Evolutionary conservation across 2,113 vertebrate genomes (phyloP).

Genomic region (Mobula hypostoma): DNA sequence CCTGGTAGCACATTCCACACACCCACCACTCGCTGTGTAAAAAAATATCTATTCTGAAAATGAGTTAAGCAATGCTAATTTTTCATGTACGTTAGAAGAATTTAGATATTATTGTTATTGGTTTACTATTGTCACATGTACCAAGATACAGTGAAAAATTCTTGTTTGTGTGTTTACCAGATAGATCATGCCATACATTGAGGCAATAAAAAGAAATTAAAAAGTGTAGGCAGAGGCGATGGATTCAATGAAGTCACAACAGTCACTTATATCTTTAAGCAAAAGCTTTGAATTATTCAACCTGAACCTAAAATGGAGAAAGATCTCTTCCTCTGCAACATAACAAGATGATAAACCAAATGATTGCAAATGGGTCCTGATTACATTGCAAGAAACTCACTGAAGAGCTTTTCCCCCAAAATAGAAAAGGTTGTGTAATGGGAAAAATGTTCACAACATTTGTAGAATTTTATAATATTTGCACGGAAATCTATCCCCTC

Average conservation of each 20-base stretch:
- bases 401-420: not conserved
- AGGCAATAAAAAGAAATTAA: too few relatives aligned
- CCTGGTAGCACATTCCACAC: too few relatives aligned
- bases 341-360: not conserved
- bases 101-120: too few relatives aligned
- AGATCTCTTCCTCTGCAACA: not conserved
- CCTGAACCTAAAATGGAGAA: not conserved
- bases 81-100: too few relatives aligned
- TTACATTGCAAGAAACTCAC: not conserved
- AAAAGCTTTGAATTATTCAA: not conserved
- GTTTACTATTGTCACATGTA: too few relatives aligned
- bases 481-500: not conserved
- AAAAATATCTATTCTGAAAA: not conserved
- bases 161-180: too few relatives aligned
- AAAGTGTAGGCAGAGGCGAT: too few relatives aligned
- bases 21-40: too few relatives aligned
- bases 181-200: too few relatives aligned
- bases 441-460: not conserved
- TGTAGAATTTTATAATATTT: not conserved
- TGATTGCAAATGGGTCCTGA: not conserved
- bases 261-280: not conserved
- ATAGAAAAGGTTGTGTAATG: not conserved
- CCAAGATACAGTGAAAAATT: too few relatives aligned
- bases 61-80: not conserved
- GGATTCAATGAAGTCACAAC: too few relatives aligned